Base-by-base conservation (phyloP, 2,113 vertebrate genomes). In the Sceloporus tristichus region DNA sequence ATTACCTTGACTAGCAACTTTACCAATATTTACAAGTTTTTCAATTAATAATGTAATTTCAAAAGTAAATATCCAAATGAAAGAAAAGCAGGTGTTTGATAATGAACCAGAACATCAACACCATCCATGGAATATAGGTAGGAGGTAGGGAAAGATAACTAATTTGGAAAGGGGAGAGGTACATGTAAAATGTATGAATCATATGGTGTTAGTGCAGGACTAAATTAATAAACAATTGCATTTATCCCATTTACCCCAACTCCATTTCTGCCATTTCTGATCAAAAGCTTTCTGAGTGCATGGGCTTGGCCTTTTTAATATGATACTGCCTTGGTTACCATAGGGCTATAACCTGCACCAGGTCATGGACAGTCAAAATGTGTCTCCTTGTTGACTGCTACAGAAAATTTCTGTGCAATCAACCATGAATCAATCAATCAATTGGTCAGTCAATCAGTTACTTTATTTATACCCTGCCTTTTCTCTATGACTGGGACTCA, bases 31-130 rank as follows among this genome's bases (percentile, higher is more conserved):
- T 94, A 92, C 90, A 92, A 80, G 86, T 92, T 94, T 95, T 96
- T 91, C 79, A 94, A 89, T 93, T 95, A 95, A 93, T 90, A 91
- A 94, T 92, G 86, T 90, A 89, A 93, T 91, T 95, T 95, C 85
- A 84, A 90, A 89, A 95, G 86, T 84, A 93, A 95, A 94, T 93
- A 95, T 77, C 93, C 82, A 91, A 89, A 92, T 85, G 87, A 95
- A 94, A 56, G 0, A 92, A 94, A 93, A 87, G 86, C 94, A 91
- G 94, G 86, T 95, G 91, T 93, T 94, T 90, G 88, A 82, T 91
- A 89, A 94, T 93, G 93, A 92, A 92, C 91, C 89, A 87, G 85
- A n/a, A 23, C 9, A 74, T 14, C 80, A 66, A 86, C 88, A 65
- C 78, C 86, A 87, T 86, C 84, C 82, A 93, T 82, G 88, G 86